Conservation (phyloP, 2,888 invertebrate species). For the Leptogaster cylindrica region DNA sequence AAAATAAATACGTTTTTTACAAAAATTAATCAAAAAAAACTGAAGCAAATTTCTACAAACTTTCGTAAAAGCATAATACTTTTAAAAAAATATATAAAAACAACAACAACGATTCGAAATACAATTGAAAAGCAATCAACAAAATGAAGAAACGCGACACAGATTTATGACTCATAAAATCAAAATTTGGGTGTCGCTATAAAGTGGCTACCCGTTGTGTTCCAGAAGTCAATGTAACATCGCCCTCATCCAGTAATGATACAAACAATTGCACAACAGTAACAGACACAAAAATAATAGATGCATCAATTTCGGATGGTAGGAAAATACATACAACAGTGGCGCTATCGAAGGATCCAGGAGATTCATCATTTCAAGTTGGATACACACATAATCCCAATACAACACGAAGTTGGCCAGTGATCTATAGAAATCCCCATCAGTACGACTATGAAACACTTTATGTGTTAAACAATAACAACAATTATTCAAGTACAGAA, state of each 20-base stretch:
- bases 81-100: too few species aligned
- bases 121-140: slow-evolving; percentile 42
- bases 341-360: slow-evolving; percentile 51
- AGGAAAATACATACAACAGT: slow-evolving; percentile 50
- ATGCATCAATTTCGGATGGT: slow-evolving; percentile 48
- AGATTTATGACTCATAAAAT: slow-evolving; percentile 62
- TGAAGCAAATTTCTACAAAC: too few species aligned
- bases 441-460: slow-evolving; percentile 61
- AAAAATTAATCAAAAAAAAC: too few species aligned
- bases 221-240: slow-evolving; percentile 61
- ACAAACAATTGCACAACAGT: slow-evolving; percentile 2
- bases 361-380: slow-evolving; percentile 50
- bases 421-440: slow-evolving; percentile 61
- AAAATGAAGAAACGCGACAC: slow-evolving; percentile 62
- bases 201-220: slow-evolving; percentile 61
- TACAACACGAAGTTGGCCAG: slow-evolving; percentile 62
- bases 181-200: slow-evolving; percentile 58
- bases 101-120: too few species aligned
- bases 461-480: slow-evolving; percentile 50
- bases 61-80: too few species aligned
- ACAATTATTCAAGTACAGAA: slow-evolving; percentile 47
- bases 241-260: slow-evolving; percentile 51
- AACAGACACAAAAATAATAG: slow-evolving; percentile 22
- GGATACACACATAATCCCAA: slow-evolving; percentile 60
- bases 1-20: too few species aligned